Conservation (phyloP, 2,113 vertebrate species). For the Nicator chloris region DNA sequence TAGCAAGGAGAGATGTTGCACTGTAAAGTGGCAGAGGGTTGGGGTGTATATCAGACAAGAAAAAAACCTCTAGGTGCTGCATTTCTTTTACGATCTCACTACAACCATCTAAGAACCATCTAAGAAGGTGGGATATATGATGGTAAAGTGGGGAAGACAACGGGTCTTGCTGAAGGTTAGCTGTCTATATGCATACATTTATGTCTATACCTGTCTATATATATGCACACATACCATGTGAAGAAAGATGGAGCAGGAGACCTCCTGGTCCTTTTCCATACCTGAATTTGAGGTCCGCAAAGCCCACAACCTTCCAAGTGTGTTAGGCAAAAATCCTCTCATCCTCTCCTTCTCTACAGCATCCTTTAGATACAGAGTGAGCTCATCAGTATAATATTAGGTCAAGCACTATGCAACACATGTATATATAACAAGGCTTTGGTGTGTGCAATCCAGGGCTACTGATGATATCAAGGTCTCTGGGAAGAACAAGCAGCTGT, state of each 20-base stretch:
- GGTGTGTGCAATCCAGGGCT: constrained; percentile 20
- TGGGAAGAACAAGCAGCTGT: constrained; percentile 39
- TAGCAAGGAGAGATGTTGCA: background rate
- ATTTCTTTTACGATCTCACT: background rate
- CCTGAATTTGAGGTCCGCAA: background rate
- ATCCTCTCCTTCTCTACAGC: background rate
- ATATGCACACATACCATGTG: no score
- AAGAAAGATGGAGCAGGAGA: background rate
- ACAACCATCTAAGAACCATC: background rate
- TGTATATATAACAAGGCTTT: background rate
- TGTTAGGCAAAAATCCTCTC: background rate
- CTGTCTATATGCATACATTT: background rate
- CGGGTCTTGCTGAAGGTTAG: background rate
- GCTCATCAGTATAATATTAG: constrained; percentile 19
- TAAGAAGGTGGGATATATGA: background rate
- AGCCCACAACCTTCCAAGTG: background rate
- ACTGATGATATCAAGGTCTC: constrained; percentile 47
- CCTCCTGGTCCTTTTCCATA: background rate
- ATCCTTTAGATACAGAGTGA: constrained; percentile 16
- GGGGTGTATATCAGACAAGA: background rate
- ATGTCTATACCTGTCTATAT: background rate
- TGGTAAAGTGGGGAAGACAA: background rate
- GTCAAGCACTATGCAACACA: constrained; percentile 11
- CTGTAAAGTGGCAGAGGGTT: background rate
- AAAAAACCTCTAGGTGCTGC: background rate